Conservation (phyloP, 2,888 invertebrate species). For the Arrhopalites spinosus region DNA sequence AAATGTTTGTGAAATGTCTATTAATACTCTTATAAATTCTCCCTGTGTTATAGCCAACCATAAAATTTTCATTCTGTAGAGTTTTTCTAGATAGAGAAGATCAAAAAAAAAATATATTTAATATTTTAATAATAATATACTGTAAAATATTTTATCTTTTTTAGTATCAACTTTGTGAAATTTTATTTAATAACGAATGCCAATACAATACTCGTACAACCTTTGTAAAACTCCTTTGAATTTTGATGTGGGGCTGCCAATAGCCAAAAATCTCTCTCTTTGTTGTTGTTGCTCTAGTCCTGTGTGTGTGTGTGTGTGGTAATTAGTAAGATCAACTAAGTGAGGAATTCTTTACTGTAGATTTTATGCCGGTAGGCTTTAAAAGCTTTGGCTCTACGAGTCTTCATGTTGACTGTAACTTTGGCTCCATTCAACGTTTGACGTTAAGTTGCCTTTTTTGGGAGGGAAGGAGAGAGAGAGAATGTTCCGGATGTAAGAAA, state of each 20-base stretch:
- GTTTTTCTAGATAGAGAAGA: not conserved
- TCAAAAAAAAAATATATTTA: not conserved
- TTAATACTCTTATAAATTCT: too few species aligned
- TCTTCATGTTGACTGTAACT: conserved; percentile 14
- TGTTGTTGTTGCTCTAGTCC: too few species aligned
- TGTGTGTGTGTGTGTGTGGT: too few species aligned
- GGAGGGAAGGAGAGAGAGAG: not conserved
- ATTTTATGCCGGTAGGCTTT: not conserved
- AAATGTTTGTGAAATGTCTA: too few species aligned
- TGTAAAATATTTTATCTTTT: not conserved
- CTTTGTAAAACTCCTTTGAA: too few species aligned
- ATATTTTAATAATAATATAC: not conserved
- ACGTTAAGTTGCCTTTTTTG: not conserved
- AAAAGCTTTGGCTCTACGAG: conserved; percentile 7
- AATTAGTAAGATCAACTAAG: not conserved
- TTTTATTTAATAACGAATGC: too few species aligned
- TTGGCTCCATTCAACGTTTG: not conserved
- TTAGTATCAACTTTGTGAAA: too few species aligned
- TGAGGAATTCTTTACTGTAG: not conserved
- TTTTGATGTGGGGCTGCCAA: too few species aligned
- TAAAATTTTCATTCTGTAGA: too few species aligned
- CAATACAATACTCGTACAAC: too few species aligned
- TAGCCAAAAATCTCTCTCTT: too few species aligned
- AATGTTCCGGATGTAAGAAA: conserved; percentile 11
- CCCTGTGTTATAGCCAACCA: too few species aligned